Evolutionary conservation across 2,888 invertebrate genomes (phyloP).

Genomic region (Crioceris asparagi): DNA sequence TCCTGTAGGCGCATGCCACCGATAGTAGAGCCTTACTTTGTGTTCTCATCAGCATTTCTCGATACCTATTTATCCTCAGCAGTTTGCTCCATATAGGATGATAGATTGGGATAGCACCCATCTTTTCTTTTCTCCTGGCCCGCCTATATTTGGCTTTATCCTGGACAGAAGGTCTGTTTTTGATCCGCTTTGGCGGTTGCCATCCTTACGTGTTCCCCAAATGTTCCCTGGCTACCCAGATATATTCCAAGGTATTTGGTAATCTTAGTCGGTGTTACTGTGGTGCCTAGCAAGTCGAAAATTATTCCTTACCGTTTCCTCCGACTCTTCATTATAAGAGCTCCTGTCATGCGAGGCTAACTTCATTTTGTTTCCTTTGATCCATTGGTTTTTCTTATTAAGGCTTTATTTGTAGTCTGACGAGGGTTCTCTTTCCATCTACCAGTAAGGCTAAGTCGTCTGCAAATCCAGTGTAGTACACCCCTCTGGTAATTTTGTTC

Average conservation of each 20-base stretch:
- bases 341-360: background rate
- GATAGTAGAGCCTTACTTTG: background rate
- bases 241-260: background rate
- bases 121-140: background rate
- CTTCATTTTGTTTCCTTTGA: background rate
- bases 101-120: background rate
- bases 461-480: conserved; percentile 5
- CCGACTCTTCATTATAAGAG: background rate
- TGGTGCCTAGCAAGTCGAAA: background rate
- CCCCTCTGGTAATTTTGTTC: conserved; percentile 1
- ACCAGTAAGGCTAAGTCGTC: conserved; percentile 13
- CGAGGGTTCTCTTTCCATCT: background rate
- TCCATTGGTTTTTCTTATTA: background rate
- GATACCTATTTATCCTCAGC: background rate
- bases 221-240: background rate
- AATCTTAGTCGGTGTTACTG: background rate
- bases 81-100: conserved; percentile 1
- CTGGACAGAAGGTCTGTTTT: background rate
- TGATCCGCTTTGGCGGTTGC: background rate
- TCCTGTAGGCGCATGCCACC: background rate
- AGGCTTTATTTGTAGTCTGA: background rate
- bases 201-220: background rate
- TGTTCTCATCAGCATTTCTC: background rate
- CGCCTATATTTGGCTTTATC: conserved; percentile 1
- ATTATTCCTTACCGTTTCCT: background rate